Conservation (phyloP, 2,888 invertebrate species). For the Ryuthela nishihirai region DNA sequence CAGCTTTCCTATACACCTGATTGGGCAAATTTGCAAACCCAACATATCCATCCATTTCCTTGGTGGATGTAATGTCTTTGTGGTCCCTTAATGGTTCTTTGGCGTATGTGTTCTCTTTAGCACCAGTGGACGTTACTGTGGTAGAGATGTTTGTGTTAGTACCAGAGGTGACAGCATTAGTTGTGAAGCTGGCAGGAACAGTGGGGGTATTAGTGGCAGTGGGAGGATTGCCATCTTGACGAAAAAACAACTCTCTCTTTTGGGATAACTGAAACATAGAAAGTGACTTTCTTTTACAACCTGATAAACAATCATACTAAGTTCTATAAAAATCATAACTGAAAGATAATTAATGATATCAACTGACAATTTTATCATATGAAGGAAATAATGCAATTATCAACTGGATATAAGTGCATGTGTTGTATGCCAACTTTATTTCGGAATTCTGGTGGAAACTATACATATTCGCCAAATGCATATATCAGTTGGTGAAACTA, state of each 20-base stretch:
- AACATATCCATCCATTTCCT: conserved; percentile 40
- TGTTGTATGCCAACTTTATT: too few relatives aligned
- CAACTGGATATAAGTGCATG: too few relatives aligned
- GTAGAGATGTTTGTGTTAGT: conserved; percentile 15
- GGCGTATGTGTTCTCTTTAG: too few relatives aligned
- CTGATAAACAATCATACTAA: too few relatives aligned
- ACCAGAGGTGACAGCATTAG: background rate
- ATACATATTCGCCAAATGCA: too few relatives aligned
- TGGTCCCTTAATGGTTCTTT: conserved; percentile 20
- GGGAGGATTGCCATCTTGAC: conserved; percentile 11
- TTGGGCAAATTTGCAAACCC: conserved; percentile 43
- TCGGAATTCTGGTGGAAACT: too few relatives aligned
- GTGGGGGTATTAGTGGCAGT: conserved; percentile 11
- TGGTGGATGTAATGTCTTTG: conserved; percentile 2
- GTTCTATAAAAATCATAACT: too few relatives aligned
- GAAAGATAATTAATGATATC: too few relatives aligned
- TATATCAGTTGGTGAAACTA: too few relatives aligned
- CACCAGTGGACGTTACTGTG: conserved; percentile 1
- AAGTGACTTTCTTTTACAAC: too few relatives aligned
- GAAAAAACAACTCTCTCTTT: conserved; percentile 35
- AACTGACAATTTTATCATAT: too few relatives aligned
- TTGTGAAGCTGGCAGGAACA: conserved; percentile 13
- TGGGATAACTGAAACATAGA: conserved; percentile 18
- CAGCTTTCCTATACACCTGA: conserved; percentile 43
- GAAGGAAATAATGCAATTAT: too few relatives aligned